Conservation (phyloP, 2,113 vertebrate species). For the Phalacrocorax brasilianus region DNA sequence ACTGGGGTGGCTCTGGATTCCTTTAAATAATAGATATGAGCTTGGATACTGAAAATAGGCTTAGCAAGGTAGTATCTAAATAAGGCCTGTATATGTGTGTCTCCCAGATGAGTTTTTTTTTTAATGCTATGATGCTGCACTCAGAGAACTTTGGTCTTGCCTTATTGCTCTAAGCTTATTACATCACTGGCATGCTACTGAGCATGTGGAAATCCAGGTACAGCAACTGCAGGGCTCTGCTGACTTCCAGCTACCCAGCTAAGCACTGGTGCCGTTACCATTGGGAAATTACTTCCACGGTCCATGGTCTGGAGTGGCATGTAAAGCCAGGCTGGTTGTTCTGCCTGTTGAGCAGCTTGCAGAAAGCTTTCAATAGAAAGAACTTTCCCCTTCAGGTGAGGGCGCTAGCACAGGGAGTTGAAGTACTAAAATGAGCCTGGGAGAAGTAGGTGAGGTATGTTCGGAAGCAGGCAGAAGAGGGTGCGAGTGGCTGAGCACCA, state of each 20-base stretch:
- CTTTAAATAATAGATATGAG: neutral
- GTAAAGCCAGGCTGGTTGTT: neutral
- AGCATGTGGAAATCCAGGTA: neutral
- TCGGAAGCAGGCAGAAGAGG: neutral
- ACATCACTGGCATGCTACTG: neutral
- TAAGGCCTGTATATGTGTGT: neutral
- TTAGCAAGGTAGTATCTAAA: neutral
- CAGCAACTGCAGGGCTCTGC: neutral
- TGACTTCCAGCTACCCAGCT: neutral
- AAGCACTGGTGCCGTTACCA: neutral
- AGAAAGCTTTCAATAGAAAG: neutral
- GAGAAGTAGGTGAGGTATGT: neutral
- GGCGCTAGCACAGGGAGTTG: neutral
- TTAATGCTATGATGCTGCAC: neutral
- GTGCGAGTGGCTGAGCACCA: neutral
- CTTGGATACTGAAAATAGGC: neutral
- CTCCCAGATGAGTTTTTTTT: neutral
- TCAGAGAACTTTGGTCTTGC: neutral
- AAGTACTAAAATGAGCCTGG: neutral
- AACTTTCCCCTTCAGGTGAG: neutral
- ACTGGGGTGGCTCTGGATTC: neutral
- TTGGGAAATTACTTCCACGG: neutral
- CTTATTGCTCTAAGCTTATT: neutral
- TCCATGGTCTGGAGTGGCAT: neutral
- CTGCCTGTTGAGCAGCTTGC: neutral